Evolutionary conservation across 2,113 vertebrate genomes (phyloP).

Genomic region (Polypterus bichir): DNA sequence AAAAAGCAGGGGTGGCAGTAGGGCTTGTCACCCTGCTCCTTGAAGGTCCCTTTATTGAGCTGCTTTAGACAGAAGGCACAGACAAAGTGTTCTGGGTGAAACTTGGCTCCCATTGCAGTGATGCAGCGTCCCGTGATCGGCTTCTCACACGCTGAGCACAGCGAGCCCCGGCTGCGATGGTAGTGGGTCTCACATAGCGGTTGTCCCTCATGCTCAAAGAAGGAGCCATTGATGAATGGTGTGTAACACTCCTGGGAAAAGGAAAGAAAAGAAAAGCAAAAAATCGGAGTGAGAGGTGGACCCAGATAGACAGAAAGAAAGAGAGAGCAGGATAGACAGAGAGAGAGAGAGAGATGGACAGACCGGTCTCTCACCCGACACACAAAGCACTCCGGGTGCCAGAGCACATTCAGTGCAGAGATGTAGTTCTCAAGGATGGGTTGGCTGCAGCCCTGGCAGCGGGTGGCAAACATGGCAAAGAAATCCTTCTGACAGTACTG

Average conservation of each 20-base stretch:
- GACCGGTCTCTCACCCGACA: slow-evolving; percentile 15
- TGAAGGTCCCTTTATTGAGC: slow-evolving; percentile 83
- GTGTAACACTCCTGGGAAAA: slow-evolving; percentile 64
- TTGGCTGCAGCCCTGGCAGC: slow-evolving; percentile 65
- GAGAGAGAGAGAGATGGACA: not conserved
- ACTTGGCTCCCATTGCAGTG: slow-evolving; percentile 78
- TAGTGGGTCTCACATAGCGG: slow-evolving; percentile 81
- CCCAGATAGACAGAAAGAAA: not conserved
- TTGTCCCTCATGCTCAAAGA: slow-evolving; percentile 77
- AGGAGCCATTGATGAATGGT: slow-evolving; percentile 77
- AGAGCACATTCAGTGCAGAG: slow-evolving; percentile 73
- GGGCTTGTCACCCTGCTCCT: slow-evolving; percentile 75
- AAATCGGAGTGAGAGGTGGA: not conserved
- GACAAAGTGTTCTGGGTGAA: slow-evolving; percentile 82
- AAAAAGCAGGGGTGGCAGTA: slow-evolving; percentile 54
- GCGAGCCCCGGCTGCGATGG: slow-evolving; percentile 69
- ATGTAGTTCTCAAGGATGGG: slow-evolving; percentile 88
- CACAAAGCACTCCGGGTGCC: slow-evolving; percentile 77
- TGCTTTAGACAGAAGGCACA: slow-evolving; percentile 82
- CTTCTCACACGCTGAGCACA: slow-evolving; percentile 78
- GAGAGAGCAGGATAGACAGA: not conserved
- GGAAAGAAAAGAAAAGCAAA: not conserved
- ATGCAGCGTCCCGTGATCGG: slow-evolving; percentile 81
- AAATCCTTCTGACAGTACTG: slow-evolving; percentile 84
- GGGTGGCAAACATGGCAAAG: slow-evolving; percentile 57